A percentile compares a stretch with the other conserved stretches of the same genome.
Evolutionary conservation across 35 echinoderm and acorn worm genomes (phyloP).

Genomic region (Acanthaster planci): DNA sequence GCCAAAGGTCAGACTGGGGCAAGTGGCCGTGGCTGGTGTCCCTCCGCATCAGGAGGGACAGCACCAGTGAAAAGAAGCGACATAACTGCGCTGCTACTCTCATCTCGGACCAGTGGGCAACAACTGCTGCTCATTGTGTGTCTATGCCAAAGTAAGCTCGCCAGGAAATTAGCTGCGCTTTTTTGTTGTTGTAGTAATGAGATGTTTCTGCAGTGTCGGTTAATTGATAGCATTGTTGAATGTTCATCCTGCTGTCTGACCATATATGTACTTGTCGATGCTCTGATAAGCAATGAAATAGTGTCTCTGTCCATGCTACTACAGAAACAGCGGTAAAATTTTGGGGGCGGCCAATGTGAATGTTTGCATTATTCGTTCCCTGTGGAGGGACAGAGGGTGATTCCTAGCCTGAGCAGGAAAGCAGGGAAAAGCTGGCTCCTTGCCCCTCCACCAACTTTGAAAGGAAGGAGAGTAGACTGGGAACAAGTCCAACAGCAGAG

Average conservation of each 20-base stretch:
- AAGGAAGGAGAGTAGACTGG: too few species aligned
- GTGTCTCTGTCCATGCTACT: neutral
- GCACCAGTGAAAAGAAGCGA: neutral
- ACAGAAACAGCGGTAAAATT: neutral
- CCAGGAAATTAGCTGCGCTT: neutral
- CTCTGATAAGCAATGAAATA: neutral
- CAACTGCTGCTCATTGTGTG: conserved; percentile 71
- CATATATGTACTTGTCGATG: neutral
- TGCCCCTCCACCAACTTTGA: too few species aligned
- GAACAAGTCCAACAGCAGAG: too few species aligned
- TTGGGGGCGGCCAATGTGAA: too few species aligned
- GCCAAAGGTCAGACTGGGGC: neutral
- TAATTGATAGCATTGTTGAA: neutral
- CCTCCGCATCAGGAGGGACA: neutral
- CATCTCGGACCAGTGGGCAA: conserved; percentile 42
- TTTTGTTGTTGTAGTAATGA: neutral
- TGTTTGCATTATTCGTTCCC: too few species aligned
- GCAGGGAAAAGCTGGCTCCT: too few species aligned
- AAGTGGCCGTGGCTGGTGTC: neutral
- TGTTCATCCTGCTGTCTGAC: too few species aligned
- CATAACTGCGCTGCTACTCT: conserved; percentile 54
- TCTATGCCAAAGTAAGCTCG: conserved; percentile 2
- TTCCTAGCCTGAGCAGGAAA: too few species aligned
- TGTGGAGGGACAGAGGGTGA: too few species aligned
- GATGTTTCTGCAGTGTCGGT: neutral